phyloP scores from a whole-genome alignment of 2,888 invertebrate genomes.

The Parthenolecanium corni region DNA sequence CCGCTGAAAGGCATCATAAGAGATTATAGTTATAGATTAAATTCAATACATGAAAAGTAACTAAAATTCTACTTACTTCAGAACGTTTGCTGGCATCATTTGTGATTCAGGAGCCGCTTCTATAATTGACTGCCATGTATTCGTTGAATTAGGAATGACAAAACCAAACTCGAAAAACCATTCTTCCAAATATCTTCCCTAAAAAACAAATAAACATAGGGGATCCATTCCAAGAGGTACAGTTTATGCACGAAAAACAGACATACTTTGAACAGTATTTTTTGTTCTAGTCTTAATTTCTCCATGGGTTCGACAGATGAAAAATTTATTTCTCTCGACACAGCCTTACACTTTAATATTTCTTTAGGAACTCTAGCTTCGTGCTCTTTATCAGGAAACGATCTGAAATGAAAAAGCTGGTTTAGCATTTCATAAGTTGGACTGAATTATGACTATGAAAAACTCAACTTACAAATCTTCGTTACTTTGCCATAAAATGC shows the following conservation, averaged over 20 bases:
- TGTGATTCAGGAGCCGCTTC: constrained; percentile 98
- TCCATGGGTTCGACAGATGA: constrained; percentile 87
- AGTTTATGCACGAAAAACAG: not conserved
- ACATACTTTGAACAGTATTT: constrained; percentile 46
- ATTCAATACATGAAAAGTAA: no score
- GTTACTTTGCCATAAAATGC: constrained; percentile 91
- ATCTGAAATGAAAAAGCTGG: constrained; percentile 38
- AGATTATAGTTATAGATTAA: constrained; percentile 23
- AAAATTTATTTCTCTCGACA: constrained; percentile 82
- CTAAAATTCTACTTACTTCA: constrained; percentile 56
- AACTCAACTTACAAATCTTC: constrained; percentile 62
- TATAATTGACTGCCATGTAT: constrained; percentile 97
- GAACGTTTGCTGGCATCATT: constrained; percentile 99
- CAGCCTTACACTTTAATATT: constrained; percentile 84
- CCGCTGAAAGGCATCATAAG: constrained; percentile 53
- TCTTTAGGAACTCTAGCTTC: constrained; percentile 95
- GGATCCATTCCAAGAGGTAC: not conserved
- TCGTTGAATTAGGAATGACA: constrained; percentile 95
- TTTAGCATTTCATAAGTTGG: no score
- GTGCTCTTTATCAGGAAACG: constrained; percentile 76
- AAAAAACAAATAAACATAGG: constrained; percentile 37
- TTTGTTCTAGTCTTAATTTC: constrained; percentile 86
- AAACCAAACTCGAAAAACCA: constrained; percentile 99
- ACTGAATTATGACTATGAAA: no score
- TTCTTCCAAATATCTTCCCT: constrained; percentile 89